Conservation (phyloP, 2,113 vertebrate genomes). For the Vidua macroura region DNA sequence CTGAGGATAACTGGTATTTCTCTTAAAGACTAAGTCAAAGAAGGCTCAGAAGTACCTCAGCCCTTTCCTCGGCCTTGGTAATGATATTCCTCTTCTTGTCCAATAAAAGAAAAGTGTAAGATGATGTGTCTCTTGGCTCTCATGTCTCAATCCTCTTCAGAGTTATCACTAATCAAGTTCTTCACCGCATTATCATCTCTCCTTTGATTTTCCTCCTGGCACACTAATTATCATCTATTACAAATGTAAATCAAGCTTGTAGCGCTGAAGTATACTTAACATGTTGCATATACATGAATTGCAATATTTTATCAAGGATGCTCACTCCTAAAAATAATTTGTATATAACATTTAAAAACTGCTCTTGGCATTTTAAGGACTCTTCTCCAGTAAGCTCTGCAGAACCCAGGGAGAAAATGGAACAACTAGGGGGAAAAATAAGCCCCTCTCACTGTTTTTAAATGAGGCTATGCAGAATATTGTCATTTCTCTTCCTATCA, state of each 20-base stretch:
- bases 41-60: background rate
- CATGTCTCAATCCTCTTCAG: conserved; percentile 13
- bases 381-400: background rate
- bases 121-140: background rate
- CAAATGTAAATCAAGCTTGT: conserved; percentile 52
- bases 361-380: background rate
- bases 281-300: conserved; percentile 56
- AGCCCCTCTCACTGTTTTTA: background rate
- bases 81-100: background rate
- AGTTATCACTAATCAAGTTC: conserved; percentile 47
- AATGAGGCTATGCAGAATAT: background rate
- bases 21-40: background rate
- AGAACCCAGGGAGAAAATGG: background rate
- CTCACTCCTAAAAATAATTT: conserved; percentile 28
- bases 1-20: background rate
- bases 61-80: background rate
- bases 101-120: background rate
- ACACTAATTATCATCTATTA: conserved; percentile 54
- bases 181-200: background rate
- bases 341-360: background rate
- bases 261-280: conserved; percentile 46
- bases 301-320: conserved; percentile 10
- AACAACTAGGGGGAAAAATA: background rate
- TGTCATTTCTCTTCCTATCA: background rate
- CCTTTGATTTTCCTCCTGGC: conserved; percentile 35